Evolutionary conservation across 1,140 invertebrate genomes (phyloP), one percentile per base, ranked within the genome.

Genomic region (Leucophenga varia): DNA sequence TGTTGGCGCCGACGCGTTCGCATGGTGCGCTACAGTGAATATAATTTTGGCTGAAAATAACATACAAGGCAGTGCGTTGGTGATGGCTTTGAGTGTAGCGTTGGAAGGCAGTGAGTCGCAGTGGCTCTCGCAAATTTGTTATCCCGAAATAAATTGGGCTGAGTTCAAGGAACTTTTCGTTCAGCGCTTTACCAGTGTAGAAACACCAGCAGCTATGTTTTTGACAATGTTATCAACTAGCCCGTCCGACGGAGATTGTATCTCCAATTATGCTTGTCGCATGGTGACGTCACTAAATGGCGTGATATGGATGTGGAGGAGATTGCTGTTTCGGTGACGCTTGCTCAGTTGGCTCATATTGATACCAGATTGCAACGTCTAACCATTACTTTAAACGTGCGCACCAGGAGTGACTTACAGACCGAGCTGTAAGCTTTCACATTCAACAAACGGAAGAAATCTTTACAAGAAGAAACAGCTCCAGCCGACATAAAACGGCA

Each of bases 151-250:
- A 3, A 37, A 6, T 37, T 38, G 14, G 22, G 35, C 7, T 18
- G 21, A 47, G 10, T 39, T 39, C 30, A 47, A 39, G 18, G 35
- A 47, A 39, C 37, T 47, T 19, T 47, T 39, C 44, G 16, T 39
- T 14, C 44, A 47, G 22, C 35, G 30, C 30, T 44, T 39, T 40
- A 14, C 3, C 9, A 45, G 18, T 45, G 42, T 34, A 8, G 42
- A 45, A 41, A 50, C 49, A 13, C 49, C 49, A 41, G 49, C 49
- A 10, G 42, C 49, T 40, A 50, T 41, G 42, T 41, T 50, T 40
- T 20, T 50, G 21, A 14, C 13, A 17, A 32, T 53, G 40, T 38
- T 48, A 32, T n/a, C 30, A 9, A 31, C n/a, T 36, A 18, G 40
- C 39, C 49, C 48, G 13, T 40, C 44, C 32, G 44, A 51, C 8